Base-by-base conservation (phyloP, 2,797 vertebrate genomes). In the Phaenicophaeus curvirostris region DNA sequence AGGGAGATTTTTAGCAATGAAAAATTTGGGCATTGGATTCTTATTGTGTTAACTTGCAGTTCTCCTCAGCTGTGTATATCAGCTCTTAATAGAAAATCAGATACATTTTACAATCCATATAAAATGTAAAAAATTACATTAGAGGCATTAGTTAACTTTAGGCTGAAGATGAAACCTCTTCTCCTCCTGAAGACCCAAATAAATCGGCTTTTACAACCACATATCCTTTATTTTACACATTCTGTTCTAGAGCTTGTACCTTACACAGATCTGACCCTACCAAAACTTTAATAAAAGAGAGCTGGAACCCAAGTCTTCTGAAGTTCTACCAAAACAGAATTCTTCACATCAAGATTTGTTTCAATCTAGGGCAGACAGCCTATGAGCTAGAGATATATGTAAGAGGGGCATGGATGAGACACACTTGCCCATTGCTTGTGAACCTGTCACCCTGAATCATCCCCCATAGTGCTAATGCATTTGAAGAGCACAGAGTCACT, bases 361-460 rank as follows among this genome's bases (percentile, higher is more conserved):
- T 74, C 50, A 76, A 87, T 62, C 25, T 63, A 31, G 51, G 62
- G 21, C 35, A 87, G 46, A 33, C 62, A 73, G 15, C 65, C 31
- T 74, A 7, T 67, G 59, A 95, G 37, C 37, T 92, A 37, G 86
- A 95, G 71, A 74, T 74, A 27, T 73, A 33, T 78, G 85, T 81
- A 94, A 92, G 66, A 44, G 57, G 77, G 37, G 17, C 85, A 78
- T 89, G 84, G 86, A 95, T 87, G 76, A 91, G 76, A 83, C 54
- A 72, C 27, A 28, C 62, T 68, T 83, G 93, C 77, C 59, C 53
- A 54, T 59, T 83, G 44, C 85, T 86, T 94, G 75, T 86, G 87
- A 91, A 62, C 87, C 62, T 92, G 86, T 91, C 91, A 84, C 87
- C 73, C 69, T 88, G 82, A 94, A 96, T 97, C 88, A 96, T 89